phyloP scores from a whole-genome alignment of 2,888 invertebrate species.

The Agrilus cyanescens region DNA sequence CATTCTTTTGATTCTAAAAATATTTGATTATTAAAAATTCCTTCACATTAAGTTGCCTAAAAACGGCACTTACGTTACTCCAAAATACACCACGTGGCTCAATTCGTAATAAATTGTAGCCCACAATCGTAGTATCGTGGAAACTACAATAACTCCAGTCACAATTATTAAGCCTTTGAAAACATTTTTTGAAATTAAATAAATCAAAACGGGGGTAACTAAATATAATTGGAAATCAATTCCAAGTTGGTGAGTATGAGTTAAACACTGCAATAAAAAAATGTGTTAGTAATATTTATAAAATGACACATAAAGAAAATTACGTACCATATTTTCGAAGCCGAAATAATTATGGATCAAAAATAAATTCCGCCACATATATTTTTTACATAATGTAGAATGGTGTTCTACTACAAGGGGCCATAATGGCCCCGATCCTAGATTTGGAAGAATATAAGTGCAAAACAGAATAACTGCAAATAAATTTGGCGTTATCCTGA shows the following conservation, averaged over 20 bases:
- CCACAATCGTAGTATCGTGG: conserved; percentile 46
- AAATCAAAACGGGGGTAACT: conserved; percentile 45
- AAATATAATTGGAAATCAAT: conserved; percentile 55
- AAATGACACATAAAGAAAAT: neutral
- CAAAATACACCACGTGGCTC: conserved; percentile 51
- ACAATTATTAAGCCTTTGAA: conserved; percentile 37
- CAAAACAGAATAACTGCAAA: conserved; percentile 50
- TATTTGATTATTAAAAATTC: too few species aligned
- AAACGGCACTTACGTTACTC: conserved; percentile 44
- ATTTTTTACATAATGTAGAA: conserved; percentile 48
- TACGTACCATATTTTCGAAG: conserved; percentile 50
- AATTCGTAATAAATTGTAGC: conserved; percentile 43
- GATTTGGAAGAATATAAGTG: conserved; percentile 46
- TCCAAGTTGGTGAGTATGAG: conserved; percentile 56
- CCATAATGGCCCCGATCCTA: conserved; percentile 54
- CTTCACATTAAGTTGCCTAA: too few species aligned
- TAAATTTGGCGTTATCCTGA: conserved; percentile 48
- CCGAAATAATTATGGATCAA: conserved; percentile 58
- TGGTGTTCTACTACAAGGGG: conserved; percentile 51
- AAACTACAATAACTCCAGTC: conserved; percentile 35
- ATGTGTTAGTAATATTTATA: neutral
- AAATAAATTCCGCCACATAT: conserved; percentile 55
- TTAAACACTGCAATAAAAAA: conserved; percentile 41
- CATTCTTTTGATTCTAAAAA: conserved; percentile 44
- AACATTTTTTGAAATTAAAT: conserved; percentile 43